Base-by-base conservation (phyloP, 53 echinoderm and acorn worm species). In the Paracentrotus lividus region DNA sequence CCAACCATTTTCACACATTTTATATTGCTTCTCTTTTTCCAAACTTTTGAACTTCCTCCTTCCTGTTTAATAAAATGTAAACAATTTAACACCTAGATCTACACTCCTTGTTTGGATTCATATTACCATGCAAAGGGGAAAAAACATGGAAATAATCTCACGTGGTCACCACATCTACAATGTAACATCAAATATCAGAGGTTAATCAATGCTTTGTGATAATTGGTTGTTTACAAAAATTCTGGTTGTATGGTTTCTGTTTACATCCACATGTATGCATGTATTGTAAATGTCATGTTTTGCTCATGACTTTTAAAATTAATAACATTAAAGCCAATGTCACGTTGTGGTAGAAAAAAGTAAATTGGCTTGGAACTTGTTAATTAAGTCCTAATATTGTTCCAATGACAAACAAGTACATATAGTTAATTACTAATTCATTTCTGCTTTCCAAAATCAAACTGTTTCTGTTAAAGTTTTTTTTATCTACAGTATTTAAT, bases 211-310 rank as follows among this genome's bases (percentile, higher is more conserved):
- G 59, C 31, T 64, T 8, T 18, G 42, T 76, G 76, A 36, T 36
- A 15, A 40, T 40, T 40, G 6, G 38, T 76, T 42, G 76, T 76
- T 42, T 76, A 38, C 38, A 81, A 8, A 47, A 45, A 9, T n/a
- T 8, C 12, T 26, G n/a, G n/a, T 81, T 81, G 47, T 45, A 47
- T 81, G 81, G 49, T 81, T 81, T 81, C 81, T 81, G 12, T 81
- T 81, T 81, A 81, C 81, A 47, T 81, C 26, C 38, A 36, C 38
- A 36, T 38, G 29, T 18, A 38, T 21, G 8, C 36, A 36, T 38
- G 20, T n/a, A 72, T 72, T 0, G 36, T 40, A 38, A 72, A 36
- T 72, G 38, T 72, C 72, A 72, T 8, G 18, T 36, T 69, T 36
- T 20, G 18, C 20, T 18, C 18, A 20, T n/a, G n/a, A n/a, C n/a